phyloP scores from a whole-genome alignment of 1,140 invertebrate species.

The Hirudo medicinalis region DNA sequence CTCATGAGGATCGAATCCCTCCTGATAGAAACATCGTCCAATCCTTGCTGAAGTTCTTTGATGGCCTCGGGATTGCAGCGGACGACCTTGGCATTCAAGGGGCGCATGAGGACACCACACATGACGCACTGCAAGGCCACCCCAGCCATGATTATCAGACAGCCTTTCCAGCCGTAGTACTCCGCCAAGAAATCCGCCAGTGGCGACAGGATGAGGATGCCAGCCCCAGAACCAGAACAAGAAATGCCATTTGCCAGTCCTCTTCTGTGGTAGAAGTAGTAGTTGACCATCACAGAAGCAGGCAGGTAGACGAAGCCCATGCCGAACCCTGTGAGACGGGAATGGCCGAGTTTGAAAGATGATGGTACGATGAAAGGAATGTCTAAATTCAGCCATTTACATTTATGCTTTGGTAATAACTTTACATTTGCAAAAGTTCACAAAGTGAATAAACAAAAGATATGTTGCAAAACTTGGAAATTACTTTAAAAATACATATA shows the following conservation, averaged over 20 bases:
- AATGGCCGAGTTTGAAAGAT: background rate
- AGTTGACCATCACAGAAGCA: constrained; percentile 47
- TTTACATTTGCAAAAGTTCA: no score
- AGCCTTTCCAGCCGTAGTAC: constrained; percentile 56
- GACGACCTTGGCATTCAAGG: constrained; percentile 5
- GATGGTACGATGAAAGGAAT: background rate
- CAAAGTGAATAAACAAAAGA: no score
- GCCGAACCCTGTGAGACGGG: constrained; percentile 25
- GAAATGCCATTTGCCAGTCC: constrained; percentile 77
- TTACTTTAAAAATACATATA: no score
- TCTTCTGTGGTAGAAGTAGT: constrained; percentile 78
- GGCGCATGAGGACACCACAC: constrained; percentile 20
- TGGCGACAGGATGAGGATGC: constrained; percentile 57
- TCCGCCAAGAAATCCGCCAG: constrained; percentile 54
- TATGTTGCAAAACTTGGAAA: no score
- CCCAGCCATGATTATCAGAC: constrained; percentile 72
- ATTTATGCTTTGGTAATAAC: no score
- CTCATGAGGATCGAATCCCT: no score
- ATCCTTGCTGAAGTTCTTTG: background rate
- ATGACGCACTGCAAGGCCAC: constrained; percentile 52
- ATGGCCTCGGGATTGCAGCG: background rate
- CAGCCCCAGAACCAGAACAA: constrained; percentile 80
- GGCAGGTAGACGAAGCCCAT: constrained; percentile 22
- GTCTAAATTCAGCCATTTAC: no score
- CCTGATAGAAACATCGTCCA: no score